These are phyloP conservation scores for Polymixis lichenea DNA, from an alignment of 2,888 invertebrate genomes.

Conservation along the genomic window DNA sequence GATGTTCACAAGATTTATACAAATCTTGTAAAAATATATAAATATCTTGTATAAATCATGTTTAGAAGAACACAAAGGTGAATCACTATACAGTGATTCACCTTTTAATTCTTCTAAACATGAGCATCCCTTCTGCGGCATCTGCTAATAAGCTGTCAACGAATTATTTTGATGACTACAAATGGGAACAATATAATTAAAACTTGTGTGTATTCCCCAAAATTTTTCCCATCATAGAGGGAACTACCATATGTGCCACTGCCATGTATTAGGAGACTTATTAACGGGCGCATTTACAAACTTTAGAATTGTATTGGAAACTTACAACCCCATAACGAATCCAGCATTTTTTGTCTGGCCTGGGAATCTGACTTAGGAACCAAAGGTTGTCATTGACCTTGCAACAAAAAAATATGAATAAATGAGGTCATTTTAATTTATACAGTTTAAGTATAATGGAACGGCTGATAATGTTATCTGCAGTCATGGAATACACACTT, in stretches of 20 bases:
- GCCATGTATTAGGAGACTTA: background rate
- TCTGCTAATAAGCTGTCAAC: background rate
- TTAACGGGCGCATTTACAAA: background rate
- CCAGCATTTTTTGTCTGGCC: background rate
- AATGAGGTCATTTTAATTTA: constrained; percentile 28
- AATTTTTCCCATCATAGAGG: background rate
- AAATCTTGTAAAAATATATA: no score
- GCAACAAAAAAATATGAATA: background rate
- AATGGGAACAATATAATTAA: background rate
- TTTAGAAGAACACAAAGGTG: no score
- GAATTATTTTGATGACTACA: background rate
- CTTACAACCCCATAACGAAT: background rate
- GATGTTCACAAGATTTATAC: background rate
- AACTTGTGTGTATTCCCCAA: background rate
- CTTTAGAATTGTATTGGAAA: background rate
- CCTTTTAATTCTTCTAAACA: no score
- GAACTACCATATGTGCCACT: no score
- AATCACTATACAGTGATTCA: no score
- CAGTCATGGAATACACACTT: constrained; percentile 23
- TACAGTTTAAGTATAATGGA: background rate
- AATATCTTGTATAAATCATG: no score
- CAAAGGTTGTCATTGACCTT: background rate
- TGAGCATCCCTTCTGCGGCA: background rate
- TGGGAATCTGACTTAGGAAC: background rate
- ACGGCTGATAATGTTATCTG: constrained; percentile 23